These are phyloP conservation scores for Acanthis flammea DNA, from an alignment of 2,797 vertebrate species.

Conservation along the genomic window DNA sequence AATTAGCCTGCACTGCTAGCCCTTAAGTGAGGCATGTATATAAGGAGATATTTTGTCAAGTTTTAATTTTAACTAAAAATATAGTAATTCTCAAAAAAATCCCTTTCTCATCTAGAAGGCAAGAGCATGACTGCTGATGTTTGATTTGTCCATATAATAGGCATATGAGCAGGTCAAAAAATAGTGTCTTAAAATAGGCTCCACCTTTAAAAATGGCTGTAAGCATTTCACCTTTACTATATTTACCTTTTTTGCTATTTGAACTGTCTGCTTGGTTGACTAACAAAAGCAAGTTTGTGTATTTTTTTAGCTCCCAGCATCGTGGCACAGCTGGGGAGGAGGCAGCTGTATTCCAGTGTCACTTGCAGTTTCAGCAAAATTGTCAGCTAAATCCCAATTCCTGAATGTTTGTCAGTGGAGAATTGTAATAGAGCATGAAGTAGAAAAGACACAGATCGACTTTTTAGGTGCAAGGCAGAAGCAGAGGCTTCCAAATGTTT, in stretches of 20 bases:
- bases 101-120: neutral
- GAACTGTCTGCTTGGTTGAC: conserved; percentile 2
- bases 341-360: neutral
- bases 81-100: neutral
- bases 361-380: conserved; percentile 5
- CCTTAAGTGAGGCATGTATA: neutral
- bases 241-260: neutral
- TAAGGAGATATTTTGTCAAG: neutral
- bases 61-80: neutral
- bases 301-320: neutral
- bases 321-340: neutral
- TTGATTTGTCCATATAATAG: neutral
- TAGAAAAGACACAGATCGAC: neutral
- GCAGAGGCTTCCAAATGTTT: neutral
- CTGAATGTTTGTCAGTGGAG: neutral
- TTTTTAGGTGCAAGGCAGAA: neutral
- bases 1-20: neutral
- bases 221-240: neutral
- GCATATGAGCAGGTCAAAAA: neutral
- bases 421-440: neutral
- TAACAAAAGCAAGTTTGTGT: neutral
- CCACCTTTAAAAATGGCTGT: neutral
- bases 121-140: neutral
- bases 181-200: neutral
- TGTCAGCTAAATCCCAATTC: conserved; percentile 1